Conservation (phyloP, 1,140 invertebrate genomes). For the Paramacrobiotus metropolitanus region DNA sequence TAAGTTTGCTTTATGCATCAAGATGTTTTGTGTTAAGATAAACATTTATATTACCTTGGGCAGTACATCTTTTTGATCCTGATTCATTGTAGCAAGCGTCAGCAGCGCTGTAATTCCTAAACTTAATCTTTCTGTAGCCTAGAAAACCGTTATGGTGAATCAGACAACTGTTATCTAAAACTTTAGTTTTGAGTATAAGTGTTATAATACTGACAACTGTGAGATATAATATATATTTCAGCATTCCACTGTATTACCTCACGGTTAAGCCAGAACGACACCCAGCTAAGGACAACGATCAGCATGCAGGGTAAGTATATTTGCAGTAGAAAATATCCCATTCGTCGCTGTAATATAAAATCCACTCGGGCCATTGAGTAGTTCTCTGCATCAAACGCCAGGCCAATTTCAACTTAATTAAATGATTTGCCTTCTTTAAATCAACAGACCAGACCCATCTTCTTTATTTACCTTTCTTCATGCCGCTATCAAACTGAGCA, state of each 20-base stretch:
- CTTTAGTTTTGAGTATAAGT: too few relatives aligned
- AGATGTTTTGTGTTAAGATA: too few relatives aligned
- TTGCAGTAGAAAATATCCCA: slow-evolving; percentile 98
- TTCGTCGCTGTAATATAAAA: slow-evolving; percentile 35
- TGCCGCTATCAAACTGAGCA: background rate
- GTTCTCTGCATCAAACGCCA: background rate
- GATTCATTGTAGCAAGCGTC: slow-evolving; percentile 21
- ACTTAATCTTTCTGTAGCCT: slow-evolving; percentile 13
- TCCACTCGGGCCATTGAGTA: slow-evolving; percentile 1
- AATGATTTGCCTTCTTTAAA: too few relatives aligned
- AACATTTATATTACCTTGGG: slow-evolving; percentile 20
- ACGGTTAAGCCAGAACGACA: slow-evolving; percentile 33
- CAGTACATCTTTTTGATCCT: slow-evolving; percentile 20
- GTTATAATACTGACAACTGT: too few relatives aligned
- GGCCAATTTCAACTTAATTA: too few relatives aligned
- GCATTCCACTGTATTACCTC: too few relatives aligned
- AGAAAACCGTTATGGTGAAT: too few relatives aligned
- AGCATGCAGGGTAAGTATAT: slow-evolving; percentile 95
- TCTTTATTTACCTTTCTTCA: background rate
- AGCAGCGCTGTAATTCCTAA: slow-evolving; percentile 23
- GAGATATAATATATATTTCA: too few relatives aligned
- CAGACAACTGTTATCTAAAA: too few relatives aligned
- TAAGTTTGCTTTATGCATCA: too few relatives aligned
- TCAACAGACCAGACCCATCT: too few relatives aligned
- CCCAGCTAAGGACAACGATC: slow-evolving; percentile 97